Percentiles rank a stretch among this genome's conserved stretches.
phyloP scores from a whole-genome alignment of 1,140 invertebrate genomes.

The Fopius arisanus region DNA sequence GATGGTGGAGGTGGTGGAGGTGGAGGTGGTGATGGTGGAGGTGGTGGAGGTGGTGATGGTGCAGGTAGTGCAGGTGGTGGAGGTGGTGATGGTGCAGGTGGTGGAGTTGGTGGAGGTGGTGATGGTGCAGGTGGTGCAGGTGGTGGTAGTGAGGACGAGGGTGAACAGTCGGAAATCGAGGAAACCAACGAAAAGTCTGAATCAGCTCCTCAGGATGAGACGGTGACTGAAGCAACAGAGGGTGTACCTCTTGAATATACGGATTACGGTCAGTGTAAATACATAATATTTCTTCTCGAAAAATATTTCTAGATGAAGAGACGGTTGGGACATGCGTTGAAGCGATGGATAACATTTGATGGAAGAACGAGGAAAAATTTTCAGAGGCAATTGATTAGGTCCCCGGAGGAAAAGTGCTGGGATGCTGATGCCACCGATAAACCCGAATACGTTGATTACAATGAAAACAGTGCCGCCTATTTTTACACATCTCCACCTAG shows the following conservation, averaged over 20 bases:
- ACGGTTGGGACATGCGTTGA: background rate
- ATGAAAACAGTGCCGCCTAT: constrained; percentile 32
- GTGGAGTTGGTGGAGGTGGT: background rate
- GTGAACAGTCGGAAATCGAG: constrained; percentile 18
- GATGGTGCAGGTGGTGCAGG: no score
- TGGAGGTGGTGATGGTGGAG: background rate
- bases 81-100: background rate
- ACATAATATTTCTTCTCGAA: background rate
- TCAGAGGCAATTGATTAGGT: constrained; percentile 18
- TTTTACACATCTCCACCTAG: background rate
- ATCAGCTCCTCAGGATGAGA: background rate
- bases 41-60: constrained; percentile 11
- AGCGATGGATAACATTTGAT: background rate
- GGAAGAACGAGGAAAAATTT: background rate
- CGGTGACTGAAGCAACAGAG: constrained; percentile 8
- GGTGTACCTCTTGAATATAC: background rate
- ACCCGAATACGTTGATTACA: constrained; percentile 44
- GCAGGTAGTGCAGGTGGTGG: constrained; percentile 6
- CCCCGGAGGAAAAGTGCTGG: constrained; percentile 33
- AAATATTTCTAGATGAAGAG: constrained; percentile 1
- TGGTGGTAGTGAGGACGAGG: background rate
- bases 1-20: background rate
- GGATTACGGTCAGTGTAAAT: background rate
- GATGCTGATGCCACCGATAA: constrained; percentile 37
- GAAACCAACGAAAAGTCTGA: constrained; percentile 15